phyloP scores from a whole-genome alignment of 2,888 invertebrate genomes.

The Clepsis dumicolana region DNA sequence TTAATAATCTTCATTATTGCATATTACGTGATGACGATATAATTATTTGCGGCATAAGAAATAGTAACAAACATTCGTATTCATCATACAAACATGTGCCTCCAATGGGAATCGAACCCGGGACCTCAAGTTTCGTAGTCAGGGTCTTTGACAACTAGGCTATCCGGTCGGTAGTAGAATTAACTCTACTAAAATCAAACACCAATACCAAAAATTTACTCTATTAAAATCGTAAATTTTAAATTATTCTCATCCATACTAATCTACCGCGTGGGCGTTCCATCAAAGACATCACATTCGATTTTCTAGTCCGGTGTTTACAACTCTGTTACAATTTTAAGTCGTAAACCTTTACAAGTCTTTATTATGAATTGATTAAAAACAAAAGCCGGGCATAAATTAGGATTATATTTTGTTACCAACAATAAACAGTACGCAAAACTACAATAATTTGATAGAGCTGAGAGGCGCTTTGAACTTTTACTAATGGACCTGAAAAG shows the following conservation, averaged over 20 bases:
- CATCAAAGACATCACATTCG: slow-evolving; percentile 73
- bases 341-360: slow-evolving; percentile 76
- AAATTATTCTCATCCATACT: slow-evolving; percentile 55
- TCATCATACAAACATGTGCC: too few species aligned
- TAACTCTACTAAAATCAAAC: neutral
- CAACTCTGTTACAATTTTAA: slow-evolving; percentile 82
- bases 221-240: slow-evolving; percentile 4
- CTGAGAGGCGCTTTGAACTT: too few species aligned
- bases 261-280: slow-evolving; percentile 50
- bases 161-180: too few species aligned
- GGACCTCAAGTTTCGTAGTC: too few species aligned
- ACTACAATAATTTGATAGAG: neutral
- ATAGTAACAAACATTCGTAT: too few species aligned
- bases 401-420: slow-evolving; percentile 18
- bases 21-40: too few species aligned
- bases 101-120: too few species aligned
- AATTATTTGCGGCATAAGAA: too few species aligned
- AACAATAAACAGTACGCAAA: neutral
- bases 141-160: too few species aligned
- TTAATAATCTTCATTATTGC: too few species aligned
- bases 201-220: neutral
- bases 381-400: slow-evolving; percentile 22
- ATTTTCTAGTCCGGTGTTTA: slow-evolving; percentile 81
- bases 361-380: slow-evolving; percentile 66
- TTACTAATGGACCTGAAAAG: too few species aligned